phyloP scores from a whole-genome alignment of 2,888 invertebrate species.

The Nomada goodeniana region DNA sequence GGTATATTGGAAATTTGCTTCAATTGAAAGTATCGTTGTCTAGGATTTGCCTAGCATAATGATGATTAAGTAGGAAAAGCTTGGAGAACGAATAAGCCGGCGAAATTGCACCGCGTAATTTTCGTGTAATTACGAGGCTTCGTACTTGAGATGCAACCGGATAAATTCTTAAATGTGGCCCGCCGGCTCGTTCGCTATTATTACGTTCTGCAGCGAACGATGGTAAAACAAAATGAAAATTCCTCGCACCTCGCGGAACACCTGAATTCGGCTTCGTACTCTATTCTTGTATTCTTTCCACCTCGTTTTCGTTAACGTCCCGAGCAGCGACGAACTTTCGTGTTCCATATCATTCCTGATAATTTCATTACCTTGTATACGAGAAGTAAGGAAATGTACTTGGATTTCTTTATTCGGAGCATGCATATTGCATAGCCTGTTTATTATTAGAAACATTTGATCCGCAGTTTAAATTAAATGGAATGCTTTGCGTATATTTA shows the following conservation, averaged over 20 bases:
- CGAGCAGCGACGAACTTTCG: too few relatives aligned
- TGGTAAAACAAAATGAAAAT: slow-evolving; percentile 50
- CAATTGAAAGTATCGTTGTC: too few relatives aligned
- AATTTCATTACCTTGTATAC: too few relatives aligned
- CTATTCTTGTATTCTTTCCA: not conserved
- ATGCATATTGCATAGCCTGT: too few relatives aligned
- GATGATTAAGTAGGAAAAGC: slow-evolving; percentile 34
- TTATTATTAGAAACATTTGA: too few relatives aligned
- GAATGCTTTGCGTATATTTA: too few relatives aligned
- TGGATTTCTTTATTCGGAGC: too few relatives aligned
- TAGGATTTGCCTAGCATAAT: not conserved
- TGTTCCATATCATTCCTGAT: too few relatives aligned
- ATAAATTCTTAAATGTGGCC: slow-evolving; percentile 36
- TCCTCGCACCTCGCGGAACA: slow-evolving; percentile 16
- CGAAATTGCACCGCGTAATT: slow-evolving; percentile 29
- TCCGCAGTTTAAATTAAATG: too few relatives aligned
- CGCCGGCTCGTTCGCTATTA: slow-evolving; percentile 30
- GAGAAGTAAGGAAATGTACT: too few relatives aligned
- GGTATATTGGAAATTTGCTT: too few relatives aligned
- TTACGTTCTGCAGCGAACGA: slow-evolving; percentile 25
- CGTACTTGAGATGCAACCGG: not conserved
- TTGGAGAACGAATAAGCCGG: slow-evolving; percentile 15
- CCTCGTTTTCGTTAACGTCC: not conserved
- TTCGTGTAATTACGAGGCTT: slow-evolving; percentile 39
- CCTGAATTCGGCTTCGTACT: slow-evolving; percentile 12